Base-by-base conservation (phyloP, 2,113 vertebrate genomes). In the Clupea harengus region DNA sequence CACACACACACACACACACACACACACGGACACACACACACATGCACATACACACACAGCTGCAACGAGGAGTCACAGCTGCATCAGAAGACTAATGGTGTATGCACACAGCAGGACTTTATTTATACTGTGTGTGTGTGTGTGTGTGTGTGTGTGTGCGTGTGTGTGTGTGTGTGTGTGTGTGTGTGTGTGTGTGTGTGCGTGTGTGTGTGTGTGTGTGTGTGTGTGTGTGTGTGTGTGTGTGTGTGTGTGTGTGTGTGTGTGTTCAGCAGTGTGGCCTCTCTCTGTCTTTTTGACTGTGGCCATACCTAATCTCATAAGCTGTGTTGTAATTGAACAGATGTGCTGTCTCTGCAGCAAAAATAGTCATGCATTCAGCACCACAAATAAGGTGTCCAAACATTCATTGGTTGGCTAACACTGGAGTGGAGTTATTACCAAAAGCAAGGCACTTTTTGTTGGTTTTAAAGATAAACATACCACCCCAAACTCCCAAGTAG, bases 271-370 rank as follows among this genome's bases (percentile, higher is more conserved):
- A 32, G 11, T 17, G 25, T 39, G 2, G 28, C 28, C 72, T 78
- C 72, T 32, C 11, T 78, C 25, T 39, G 2, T 78, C 67, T 75
- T 32, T 78, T 2, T 17, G 32, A 78, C 72, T 32, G 11, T 78
- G 72, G 72, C 11, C 72, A 39, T 78, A 78, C 72, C 39, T 78
- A 32, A 78, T 78, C 72, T 78, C 28, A 32, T 78, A 78, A 78
- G 72, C 72, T 78, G 72, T 32, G 39, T 78, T 78, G 25, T 78
- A 78, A 78, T 78, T 78, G 72, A 78, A 32, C 72, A 78, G 72
- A 78, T 78, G 72, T 39, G 72, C 25, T 32, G 25, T 39, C 72
- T 78, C 72, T 78, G 72, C 72, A 39, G 72, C 72, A 78, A 78
- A 17, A 17, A 32, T 49, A 78, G 72, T 39, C 13, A 78, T 17